These are phyloP conservation scores for Eledone cirrhosa DNA, from an alignment of 2,888 invertebrate genomes.

Conservation along the genomic window DNA sequence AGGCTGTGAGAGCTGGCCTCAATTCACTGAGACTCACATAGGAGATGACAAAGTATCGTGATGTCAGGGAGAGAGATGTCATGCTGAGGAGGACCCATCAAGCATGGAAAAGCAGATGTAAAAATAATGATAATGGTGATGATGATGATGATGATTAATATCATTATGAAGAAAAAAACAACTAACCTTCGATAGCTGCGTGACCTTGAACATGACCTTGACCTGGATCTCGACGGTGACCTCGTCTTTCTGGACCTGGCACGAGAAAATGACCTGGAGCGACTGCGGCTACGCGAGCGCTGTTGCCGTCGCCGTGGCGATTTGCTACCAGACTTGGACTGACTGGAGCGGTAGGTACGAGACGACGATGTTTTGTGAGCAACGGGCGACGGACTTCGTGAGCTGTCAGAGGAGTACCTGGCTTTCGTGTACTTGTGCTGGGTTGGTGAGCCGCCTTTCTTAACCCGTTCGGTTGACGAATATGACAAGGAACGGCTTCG, in stretches of 20 bases:
- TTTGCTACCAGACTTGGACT: slow-evolving; percentile 22
- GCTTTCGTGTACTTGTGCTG: slow-evolving; percentile 5
- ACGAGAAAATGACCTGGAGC: slow-evolving; percentile 41
- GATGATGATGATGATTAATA: too few species aligned
- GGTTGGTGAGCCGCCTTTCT: background rate
- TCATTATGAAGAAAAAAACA: slow-evolving; percentile 12
- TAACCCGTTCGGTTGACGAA: background rate
- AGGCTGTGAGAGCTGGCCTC: too few species aligned
- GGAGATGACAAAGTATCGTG: too few species aligned
- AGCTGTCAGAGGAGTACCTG: slow-evolving; percentile 28
- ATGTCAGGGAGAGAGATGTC: too few species aligned
- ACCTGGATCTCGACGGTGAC: slow-evolving; percentile 38
- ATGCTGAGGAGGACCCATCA: too few species aligned
- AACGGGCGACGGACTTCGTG: slow-evolving; percentile 36
- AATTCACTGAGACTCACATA: too few species aligned
- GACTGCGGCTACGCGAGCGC: slow-evolving; percentile 36
- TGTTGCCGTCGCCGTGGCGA: slow-evolving; percentile 27
- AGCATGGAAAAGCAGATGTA: too few species aligned
- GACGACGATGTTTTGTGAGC: slow-evolving; percentile 7
- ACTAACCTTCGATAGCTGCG: slow-evolving; percentile 32
- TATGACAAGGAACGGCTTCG: slow-evolving; percentile 3
- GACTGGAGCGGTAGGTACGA: background rate
- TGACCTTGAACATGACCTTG: slow-evolving; percentile 38
- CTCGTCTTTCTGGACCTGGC: slow-evolving; percentile 29
- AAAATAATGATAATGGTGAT: too few species aligned